phyloP scores from a whole-genome alignment of 2,797 vertebrate species.

The Typhlichthys eigenmanni region DNA sequence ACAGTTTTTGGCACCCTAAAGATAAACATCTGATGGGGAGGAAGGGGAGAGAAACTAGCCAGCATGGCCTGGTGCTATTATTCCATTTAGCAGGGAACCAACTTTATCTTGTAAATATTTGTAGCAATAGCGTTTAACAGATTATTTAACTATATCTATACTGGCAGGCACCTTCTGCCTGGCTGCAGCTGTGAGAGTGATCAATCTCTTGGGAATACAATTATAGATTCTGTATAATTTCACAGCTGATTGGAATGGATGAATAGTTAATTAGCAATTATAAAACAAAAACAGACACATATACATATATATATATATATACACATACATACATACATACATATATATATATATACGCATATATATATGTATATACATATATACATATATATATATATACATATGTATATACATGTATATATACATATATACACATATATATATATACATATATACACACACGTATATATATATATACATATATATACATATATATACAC shows the following conservation, averaged over 20 bases:
- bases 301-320: too few relatives aligned
- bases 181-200: slow-evolving; percentile 9
- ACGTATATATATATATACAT: too few relatives aligned
- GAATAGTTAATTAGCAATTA: background rate
- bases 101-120: slow-evolving; percentile 1
- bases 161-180: slow-evolving; percentile 5
- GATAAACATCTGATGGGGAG: background rate
- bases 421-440: slow-evolving; percentile 13
- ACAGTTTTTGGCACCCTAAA: slow-evolving; percentile 36
- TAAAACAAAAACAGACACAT: background rate
- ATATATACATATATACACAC: background rate
- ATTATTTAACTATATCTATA: background rate
- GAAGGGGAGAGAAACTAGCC: slow-evolving; percentile 20
- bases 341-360: too few relatives aligned
- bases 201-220: slow-evolving; percentile 10
- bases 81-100: slow-evolving; percentile 14
- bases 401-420: too few relatives aligned
- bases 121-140: slow-evolving; percentile 16
- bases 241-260: slow-evolving; percentile 6
- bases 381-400: too few relatives aligned
- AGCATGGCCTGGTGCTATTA: slow-evolving; percentile 23
- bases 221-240: slow-evolving; percentile 13
- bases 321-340: accelerated
- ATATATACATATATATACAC: too few relatives aligned
- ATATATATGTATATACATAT: too few relatives aligned